Evolutionary conservation across 2,113 vertebrate genomes (phyloP).

Genomic region (Pheucticus melanocephalus): DNA sequence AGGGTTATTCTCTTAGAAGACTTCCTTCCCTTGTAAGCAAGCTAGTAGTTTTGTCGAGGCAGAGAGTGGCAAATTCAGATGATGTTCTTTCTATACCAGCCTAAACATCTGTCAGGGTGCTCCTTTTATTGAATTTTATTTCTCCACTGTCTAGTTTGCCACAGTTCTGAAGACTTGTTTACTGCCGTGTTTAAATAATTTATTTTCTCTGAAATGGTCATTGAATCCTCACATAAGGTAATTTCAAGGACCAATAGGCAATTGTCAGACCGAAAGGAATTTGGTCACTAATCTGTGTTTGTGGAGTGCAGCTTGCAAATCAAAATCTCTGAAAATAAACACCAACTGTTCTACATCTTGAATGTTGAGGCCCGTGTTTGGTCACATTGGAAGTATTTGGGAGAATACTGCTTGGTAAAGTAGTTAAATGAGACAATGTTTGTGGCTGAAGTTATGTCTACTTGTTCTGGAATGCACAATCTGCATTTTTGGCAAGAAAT

Average conservation of each 20-base stretch:
- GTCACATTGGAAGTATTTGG: not conserved
- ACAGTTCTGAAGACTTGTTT: not conserved
- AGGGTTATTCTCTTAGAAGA: not conserved
- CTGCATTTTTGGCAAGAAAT: not conserved
- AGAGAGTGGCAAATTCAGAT: not conserved
- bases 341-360: not conserved
- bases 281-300: not conserved
- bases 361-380: not conserved
- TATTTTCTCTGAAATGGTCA: not conserved
- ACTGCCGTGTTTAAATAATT: not conserved
- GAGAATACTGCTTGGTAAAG: not conserved
- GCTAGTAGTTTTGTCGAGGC: not conserved
- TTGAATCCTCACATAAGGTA: not conserved
- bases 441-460: not conserved
- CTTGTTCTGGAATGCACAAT: not conserved
- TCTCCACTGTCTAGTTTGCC: not conserved
- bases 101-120: not conserved
- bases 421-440: not conserved
- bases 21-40: not conserved
- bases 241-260: not conserved
- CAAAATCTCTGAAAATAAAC: not conserved
- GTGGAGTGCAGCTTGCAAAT: constrained; percentile 29
- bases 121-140: not conserved
- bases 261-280: not conserved
- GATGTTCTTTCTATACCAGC: not conserved